Conservation (phyloP, 2,113 vertebrate genomes). For the Pomatorhinus ruficollis region DNA sequence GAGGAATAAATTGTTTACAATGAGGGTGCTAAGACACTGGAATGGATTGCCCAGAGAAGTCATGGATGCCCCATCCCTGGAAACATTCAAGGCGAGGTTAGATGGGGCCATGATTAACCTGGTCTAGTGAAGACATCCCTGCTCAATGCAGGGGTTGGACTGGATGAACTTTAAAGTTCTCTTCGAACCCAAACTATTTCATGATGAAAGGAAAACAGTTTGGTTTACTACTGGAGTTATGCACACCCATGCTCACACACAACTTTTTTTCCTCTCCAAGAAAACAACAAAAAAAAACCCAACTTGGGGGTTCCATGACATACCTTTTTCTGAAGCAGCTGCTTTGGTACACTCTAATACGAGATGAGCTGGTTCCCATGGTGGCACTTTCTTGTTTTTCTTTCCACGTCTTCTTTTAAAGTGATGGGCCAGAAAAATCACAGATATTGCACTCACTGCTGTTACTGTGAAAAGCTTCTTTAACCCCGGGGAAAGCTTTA, state of each 20-base stretch:
- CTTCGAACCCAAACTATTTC: neutral
- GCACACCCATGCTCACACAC: neutral
- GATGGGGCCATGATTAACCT: neutral
- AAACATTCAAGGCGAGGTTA: neutral
- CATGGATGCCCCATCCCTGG: neutral
- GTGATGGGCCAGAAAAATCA: conserved; percentile 89
- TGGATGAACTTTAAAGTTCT: neutral
- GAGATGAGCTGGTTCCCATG: conserved; percentile 82
- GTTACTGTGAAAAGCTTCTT: conserved; percentile 88
- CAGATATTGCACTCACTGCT: conserved; percentile 85
- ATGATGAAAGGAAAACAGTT: neutral
- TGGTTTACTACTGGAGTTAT: neutral
- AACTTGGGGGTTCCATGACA: neutral
- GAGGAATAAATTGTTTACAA: neutral
- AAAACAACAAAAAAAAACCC: rapidly evolving
- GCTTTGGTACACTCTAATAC: conserved; percentile 75
- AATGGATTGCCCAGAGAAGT: neutral
- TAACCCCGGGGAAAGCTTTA: conserved; percentile 83
- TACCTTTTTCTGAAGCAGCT: conserved; percentile 82
- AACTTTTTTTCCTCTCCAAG: neutral
- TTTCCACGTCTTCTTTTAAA: conserved; percentile 91
- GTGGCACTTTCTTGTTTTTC: conserved; percentile 77
- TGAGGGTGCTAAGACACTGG: neutral
- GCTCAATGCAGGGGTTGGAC: neutral
- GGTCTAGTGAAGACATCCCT: neutral